These are phyloP conservation scores for Vannuccia rotundouncinata DNA, from an alignment of 2,888 invertebrate species.

Conservation along the genomic window DNA sequence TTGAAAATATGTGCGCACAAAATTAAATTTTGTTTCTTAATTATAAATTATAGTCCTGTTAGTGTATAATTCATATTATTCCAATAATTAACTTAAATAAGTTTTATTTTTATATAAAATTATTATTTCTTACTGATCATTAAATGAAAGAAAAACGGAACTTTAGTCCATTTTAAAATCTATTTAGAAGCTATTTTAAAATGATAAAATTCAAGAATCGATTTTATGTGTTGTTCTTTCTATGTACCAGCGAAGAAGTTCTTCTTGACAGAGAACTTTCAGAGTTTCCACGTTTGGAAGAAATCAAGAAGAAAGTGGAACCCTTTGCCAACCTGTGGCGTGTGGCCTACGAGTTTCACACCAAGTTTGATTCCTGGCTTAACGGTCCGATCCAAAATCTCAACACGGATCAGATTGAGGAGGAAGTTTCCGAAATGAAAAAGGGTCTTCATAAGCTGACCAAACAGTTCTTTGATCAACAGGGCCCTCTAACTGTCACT, in stretches of 20 bases:
- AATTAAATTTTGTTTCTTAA: too few species aligned
- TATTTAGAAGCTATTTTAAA: too few species aligned
- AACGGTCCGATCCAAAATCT: constrained; percentile 69
- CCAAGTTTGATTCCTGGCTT: constrained; percentile 73
- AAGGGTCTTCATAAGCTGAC: constrained; percentile 71
- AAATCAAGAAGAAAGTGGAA: constrained; percentile 68
- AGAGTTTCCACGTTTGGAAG: constrained; percentile 66
- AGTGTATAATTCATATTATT: too few species aligned
- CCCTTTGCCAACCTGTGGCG: constrained; percentile 79
- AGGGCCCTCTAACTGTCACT: constrained; percentile 65
- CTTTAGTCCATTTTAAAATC: too few species aligned
- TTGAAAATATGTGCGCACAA: too few species aligned
- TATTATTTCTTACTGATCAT: too few species aligned
- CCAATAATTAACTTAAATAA: too few species aligned
- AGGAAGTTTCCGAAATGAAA: constrained; percentile 79
- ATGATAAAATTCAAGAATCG: too few species aligned
- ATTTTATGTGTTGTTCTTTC: too few species aligned
- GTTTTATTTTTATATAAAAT: too few species aligned
- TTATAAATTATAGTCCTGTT: too few species aligned
- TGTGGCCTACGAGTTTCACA: constrained; percentile 69
- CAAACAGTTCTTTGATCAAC: constrained; percentile 72
- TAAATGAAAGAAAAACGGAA: too few species aligned
- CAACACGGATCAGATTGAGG: constrained; percentile 74
- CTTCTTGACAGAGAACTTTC: constrained; percentile 73
- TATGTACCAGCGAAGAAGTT: constrained; percentile 67